Conservation (phyloP, 2,113 vertebrate species). For the Gyps fulvus region DNA sequence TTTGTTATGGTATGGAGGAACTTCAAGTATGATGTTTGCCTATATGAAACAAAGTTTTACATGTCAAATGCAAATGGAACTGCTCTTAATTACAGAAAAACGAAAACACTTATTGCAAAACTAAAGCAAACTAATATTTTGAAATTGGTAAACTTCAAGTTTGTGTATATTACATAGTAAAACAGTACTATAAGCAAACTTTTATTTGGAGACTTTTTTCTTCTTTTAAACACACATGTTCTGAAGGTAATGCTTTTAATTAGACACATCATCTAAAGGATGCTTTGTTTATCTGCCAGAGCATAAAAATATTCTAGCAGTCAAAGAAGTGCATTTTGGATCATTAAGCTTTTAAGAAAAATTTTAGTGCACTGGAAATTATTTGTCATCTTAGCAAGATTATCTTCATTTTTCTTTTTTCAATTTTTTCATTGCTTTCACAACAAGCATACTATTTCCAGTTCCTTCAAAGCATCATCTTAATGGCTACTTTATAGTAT, state of each 20-base stretch:
- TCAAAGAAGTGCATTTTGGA: not conserved
- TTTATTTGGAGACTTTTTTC: not conserved
- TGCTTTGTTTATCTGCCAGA: not conserved
- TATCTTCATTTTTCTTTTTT: not conserved
- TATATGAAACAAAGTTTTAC: conserved; percentile 63
- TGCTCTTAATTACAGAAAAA: conserved; percentile 25
- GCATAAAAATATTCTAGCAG: not conserved
- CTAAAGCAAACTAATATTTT: not conserved
- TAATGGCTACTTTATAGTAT: not conserved
- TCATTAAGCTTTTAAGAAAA: not conserved
- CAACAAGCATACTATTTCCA: not conserved
- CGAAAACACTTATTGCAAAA: not conserved
- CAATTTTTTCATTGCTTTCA: not conserved
- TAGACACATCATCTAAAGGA: not conserved
- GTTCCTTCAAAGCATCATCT: not conserved
- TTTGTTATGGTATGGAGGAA: conserved; percentile 97
- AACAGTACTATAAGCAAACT: not conserved
- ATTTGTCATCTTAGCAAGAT: not conserved
- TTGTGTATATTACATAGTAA: not conserved
- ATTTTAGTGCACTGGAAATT: not conserved
- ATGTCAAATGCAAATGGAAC: conserved; percentile 45
- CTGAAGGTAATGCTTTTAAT: not conserved
- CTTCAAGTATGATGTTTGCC: conserved; percentile 91
- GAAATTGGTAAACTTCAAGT: not conserved
- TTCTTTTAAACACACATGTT: not conserved